Base-by-base conservation (phyloP, 2,113 vertebrate genomes). In the Steatornis caripensis region DNA sequence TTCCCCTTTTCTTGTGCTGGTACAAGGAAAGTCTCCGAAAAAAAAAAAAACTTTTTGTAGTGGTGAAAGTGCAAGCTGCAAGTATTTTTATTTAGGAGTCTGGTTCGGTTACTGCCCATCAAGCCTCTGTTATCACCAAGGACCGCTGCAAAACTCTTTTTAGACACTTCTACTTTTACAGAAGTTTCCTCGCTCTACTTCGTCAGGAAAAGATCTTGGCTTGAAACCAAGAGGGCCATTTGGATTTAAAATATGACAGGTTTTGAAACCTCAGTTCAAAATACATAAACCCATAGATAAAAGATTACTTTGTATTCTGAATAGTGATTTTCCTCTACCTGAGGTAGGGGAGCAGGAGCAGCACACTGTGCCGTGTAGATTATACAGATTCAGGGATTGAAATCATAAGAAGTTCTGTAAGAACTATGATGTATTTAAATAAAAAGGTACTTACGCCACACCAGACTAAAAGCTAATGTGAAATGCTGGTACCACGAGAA, bases 161-260 rank as follows among this genome's bases (percentile, higher is more conserved):
- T n/a, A 96, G 75, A 78, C 77, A 90, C 34, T 93, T 95, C 43
- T 23, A 88, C 71, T 86, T 91, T 66, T 85, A 83, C 51, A 60
- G 60, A 58, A 72, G 79, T 70, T 96, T 92, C 74, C 26, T 83
- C 55, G n/a, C 90, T 84, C 36, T 74, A 1, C 54, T 87, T 92
- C 85, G 87, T 95, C 89, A 84, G 69, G 37, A 87, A 96, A 89
- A 81, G 53, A 93, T 55, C 91, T 97, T 97, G 80, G 66, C 84
- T 72, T 91, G 77, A 94, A 81, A 75, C 78, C 96, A 94, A 92
- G 61, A 84, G 61, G 54, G 27, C 65, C 30, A 86, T 91, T 96
- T 95, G 45, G 81, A 51, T 94, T 97, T 95, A 78, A 93, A 87
- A 37, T 84, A 27, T 94, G 82, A 82, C 61, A 90, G 70, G 12